Evolutionary conservation across 2,797 vertebrate species (phyloP).

Genomic region (Semotilus atromaculatus): DNA sequence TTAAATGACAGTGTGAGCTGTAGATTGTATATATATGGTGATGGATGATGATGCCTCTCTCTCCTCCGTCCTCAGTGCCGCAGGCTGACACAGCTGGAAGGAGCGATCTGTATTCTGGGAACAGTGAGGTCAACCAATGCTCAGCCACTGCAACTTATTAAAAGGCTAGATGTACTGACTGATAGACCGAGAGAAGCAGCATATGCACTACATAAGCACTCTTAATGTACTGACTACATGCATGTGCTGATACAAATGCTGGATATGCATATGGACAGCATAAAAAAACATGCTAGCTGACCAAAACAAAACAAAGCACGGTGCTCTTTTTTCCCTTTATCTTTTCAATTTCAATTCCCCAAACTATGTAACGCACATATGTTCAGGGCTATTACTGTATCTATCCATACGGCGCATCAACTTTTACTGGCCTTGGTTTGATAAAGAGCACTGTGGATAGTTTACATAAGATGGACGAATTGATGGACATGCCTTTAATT

Average conservation of each 20-base stretch:
- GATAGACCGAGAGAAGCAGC: slow-evolving; percentile 15
- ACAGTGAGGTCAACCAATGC: slow-evolving; percentile 68
- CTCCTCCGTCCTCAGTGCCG: slow-evolving; percentile 54
- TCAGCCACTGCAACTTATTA: slow-evolving; percentile 44
- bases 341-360: slow-evolving; percentile 1
- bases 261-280: slow-evolving; percentile 1
- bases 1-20: slow-evolving; percentile 33
- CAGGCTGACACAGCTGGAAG: slow-evolving; percentile 75
- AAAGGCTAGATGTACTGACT: slow-evolving; percentile 24
- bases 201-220: slow-evolving; percentile 3
- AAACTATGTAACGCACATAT: background rate
- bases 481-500: slow-evolving; percentile 81
- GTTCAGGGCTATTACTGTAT: slow-evolving; percentile 18
- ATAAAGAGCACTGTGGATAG: slow-evolving; percentile 75
- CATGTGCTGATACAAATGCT: slow-evolving; percentile 44
- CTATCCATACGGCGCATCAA: slow-evolving; percentile 62
- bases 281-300: slow-evolving; percentile 11
- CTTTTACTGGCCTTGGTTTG: slow-evolving; percentile 71
- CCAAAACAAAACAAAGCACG: background rate
- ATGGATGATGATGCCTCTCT: slow-evolving; percentile 48
- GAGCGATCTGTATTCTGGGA: slow-evolving; percentile 69
- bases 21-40: slow-evolving; percentile 30
- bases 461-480: slow-evolving; percentile 77
- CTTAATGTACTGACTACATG: slow-evolving; percentile 35
- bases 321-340: background rate